These are phyloP conservation scores for Potamarius usumacintae DNA, from an alignment of 2,113 vertebrate genomes.

Conservation along the genomic window DNA sequence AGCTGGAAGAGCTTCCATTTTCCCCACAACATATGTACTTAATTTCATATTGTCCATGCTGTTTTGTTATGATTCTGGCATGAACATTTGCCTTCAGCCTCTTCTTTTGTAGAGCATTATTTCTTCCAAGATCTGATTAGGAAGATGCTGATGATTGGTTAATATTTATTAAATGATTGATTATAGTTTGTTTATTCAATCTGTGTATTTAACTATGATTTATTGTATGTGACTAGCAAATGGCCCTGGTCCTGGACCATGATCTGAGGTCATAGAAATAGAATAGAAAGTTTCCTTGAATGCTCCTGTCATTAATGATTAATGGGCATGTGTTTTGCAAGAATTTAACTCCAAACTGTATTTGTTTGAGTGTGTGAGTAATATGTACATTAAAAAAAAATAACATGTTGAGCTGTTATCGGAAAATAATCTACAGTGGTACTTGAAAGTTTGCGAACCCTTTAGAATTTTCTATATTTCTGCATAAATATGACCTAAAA, in stretches of 20 bases:
- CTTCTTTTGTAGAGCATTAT: neutral
- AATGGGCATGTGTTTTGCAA: neutral
- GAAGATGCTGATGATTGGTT: neutral
- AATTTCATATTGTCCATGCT: neutral
- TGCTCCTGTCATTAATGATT: neutral
- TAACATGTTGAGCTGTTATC: no score
- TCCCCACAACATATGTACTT: neutral
- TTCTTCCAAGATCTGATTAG: neutral
- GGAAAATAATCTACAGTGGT: no score
- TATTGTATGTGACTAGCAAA: neutral
- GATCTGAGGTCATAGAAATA: neutral
- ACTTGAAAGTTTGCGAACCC: no score
- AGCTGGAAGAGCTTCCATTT: neutral
- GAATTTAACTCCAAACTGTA: neutral
- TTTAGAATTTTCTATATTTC: no score
- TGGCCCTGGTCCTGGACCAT: neutral
- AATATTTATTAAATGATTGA: neutral
- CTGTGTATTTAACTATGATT: neutral
- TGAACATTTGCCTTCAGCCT: neutral
- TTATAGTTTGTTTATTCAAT: neutral
- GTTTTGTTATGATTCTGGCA: neutral
- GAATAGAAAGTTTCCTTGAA: neutral
- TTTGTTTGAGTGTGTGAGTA: neutral
- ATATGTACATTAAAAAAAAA: no score
- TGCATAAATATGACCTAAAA: no score